Evolutionary conservation across 2,113 vertebrate genomes (phyloP), one percentile per base, ranked within the genome.

Genomic region (Romanogobio albipinnatus): DNA sequence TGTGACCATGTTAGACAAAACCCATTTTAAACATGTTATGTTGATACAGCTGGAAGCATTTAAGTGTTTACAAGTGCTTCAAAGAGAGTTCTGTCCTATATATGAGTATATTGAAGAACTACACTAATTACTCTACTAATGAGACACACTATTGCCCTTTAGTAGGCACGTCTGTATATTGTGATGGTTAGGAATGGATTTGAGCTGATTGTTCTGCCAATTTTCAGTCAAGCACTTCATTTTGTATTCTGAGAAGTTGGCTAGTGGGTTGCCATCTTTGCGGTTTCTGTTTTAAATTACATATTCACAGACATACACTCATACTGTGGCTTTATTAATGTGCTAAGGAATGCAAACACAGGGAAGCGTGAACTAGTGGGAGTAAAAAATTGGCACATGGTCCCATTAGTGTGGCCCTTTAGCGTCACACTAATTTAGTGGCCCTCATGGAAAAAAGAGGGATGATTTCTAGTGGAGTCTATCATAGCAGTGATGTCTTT

Each of bases 11-110:
- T 62, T 22, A 24, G 43, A 24, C 73, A 53, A 47, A 59, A 33
- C 22, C 22, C 13, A n/a, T 15, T 76, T 75, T 6, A 76, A 66
- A 66, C 59, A 64, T 9, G 17, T 2, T 75, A 14, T 84, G 58
- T 66, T 84, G 82, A 83, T 83, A 75, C 82, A 83, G 82, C 82
- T 84, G 82, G 56, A 76, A 15, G 58, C 5, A 26, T 33, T 56
- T 33, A 61, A 6, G 45, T 0, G 3, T 56, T 26, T 70, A 17
- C 51, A 19, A 19, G 14, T 29, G 66, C n/a, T 39, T 70, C 9
- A 58, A 19, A 39, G 33, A 39, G 33, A 4, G 68, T 61, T 77
- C 53, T 39, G 75, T 56, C 17, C 9, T 66, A 36, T 36, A 9
- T 47, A 15, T 14, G 43, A 24, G 11, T 74, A 24, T 74, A 74